Evolutionary conservation across 2,113 vertebrate genomes (phyloP).

Genomic region (Etheostoma cragini): DNA sequence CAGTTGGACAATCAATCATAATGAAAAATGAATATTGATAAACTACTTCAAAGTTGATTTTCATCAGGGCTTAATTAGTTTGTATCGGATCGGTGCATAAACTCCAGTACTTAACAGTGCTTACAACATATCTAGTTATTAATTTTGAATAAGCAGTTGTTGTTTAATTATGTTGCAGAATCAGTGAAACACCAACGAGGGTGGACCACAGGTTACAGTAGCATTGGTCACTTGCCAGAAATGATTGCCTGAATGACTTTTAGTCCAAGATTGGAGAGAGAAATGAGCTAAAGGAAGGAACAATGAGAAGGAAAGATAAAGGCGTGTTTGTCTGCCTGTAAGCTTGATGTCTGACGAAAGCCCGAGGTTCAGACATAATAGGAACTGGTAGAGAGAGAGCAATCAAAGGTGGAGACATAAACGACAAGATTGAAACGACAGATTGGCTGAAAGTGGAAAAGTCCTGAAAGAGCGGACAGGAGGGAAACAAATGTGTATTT

Average conservation of each 20-base stretch:
- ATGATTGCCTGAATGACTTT: not conserved
- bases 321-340: not conserved
- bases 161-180: not conserved
- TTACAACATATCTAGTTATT: no score
- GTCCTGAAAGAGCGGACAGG: not conserved
- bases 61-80: no score
- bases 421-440: slow-evolving; percentile 27
- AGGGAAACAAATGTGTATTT: slow-evolving; percentile 13
- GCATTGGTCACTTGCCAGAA: not conserved
- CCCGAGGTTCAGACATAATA: slow-evolving; percentile 22
- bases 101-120: no score
- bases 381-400: slow-evolving; percentile 18
- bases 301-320: not conserved
- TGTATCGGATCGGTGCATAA: no score
- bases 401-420: slow-evolving; percentile 34
- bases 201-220: not conserved
- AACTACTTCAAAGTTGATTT: no score
- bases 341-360: slow-evolving; percentile 18
- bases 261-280: not conserved
- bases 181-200: not conserved
- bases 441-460: slow-evolving; percentile 2
- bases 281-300: not conserved
- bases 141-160: not conserved
- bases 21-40: no score
- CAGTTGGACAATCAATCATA: no score